Conservation (phyloP, 2,113 vertebrate genomes). For the Tychaedon coryphoeus region DNA sequence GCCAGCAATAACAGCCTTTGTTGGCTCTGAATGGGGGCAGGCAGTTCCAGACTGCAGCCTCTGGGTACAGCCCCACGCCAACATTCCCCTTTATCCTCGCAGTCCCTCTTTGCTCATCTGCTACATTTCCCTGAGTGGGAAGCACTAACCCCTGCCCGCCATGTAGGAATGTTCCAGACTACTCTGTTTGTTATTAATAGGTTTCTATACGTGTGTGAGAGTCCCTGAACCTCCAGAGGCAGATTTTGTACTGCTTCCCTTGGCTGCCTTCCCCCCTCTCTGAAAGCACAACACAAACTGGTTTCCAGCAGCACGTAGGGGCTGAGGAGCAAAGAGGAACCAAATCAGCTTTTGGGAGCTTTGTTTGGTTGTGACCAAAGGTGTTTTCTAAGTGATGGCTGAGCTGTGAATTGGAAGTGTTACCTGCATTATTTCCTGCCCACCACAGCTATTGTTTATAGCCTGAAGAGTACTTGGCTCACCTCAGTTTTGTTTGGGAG, state of each 20-base stretch:
- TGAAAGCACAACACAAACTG: rapidly evolving
- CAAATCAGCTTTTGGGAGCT: background rate
- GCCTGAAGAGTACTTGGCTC: background rate
- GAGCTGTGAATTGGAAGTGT: background rate
- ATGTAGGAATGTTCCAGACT: background rate
- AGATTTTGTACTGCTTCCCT: background rate
- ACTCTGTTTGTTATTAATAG: constrained; percentile 5
- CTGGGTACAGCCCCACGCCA: rapidly evolving
- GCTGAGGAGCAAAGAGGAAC: background rate
- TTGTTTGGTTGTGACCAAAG: background rate
- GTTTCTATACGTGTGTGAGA: background rate
- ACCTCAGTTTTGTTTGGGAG: background rate
- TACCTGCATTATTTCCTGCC: background rate
- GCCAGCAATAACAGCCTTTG: background rate
- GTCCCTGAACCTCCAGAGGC: background rate
- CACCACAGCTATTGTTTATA: background rate
- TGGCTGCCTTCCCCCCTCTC: background rate
- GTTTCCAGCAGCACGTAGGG: background rate
- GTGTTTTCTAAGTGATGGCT: background rate
- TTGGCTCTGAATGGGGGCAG: background rate
- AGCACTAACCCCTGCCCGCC: rapidly evolving
- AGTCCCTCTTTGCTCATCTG: background rate
- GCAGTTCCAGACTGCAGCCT: background rate
- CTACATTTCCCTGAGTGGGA: background rate
- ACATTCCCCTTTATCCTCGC: rapidly evolving